Percentiles rank a stretch among this genome's conserved stretches.
These are phyloP conservation scores for Gyrodactylus salaris DNA, from an alignment of 1,140 invertebrate genomes.

Conservation along the genomic window DNA sequence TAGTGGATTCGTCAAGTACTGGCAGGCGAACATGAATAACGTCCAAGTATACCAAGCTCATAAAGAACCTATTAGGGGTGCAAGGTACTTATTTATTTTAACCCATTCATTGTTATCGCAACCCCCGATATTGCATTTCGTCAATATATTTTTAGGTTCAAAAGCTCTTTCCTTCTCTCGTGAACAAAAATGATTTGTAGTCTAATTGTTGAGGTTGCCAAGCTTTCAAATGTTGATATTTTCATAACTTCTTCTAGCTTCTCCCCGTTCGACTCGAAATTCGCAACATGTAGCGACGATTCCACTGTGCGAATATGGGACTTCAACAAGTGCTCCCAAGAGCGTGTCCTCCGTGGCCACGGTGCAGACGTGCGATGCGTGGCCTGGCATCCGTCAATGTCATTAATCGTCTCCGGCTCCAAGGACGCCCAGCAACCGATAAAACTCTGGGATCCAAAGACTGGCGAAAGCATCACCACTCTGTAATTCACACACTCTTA, in stretches of 20 bases:
- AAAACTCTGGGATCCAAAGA: conserved; percentile 94
- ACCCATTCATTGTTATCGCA: no score
- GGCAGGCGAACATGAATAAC: conserved; percentile 99
- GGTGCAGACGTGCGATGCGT: conserved; percentile 97
- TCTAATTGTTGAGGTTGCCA: background rate
- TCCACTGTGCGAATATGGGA: conserved; percentile 92
- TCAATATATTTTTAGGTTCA: no score
- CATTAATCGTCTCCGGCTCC: conserved; percentile 73
- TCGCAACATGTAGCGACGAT: conserved; percentile 93
- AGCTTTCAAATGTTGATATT: no score
- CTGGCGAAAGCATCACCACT: conserved; percentile 35
- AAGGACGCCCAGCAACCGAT: conserved; percentile 98
- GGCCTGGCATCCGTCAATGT: conserved; percentile 94
- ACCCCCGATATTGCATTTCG: no score
- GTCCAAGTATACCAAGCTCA: conserved; percentile 99
- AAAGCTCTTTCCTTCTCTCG: no score
- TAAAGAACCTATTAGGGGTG: conserved; percentile 87
- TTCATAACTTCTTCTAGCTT: conserved; percentile 33
- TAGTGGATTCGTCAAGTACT: conserved; percentile 92
- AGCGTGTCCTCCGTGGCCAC: conserved; percentile 64
- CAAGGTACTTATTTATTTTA: conserved; percentile 35
- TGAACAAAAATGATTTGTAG: background rate
- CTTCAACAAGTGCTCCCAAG: conserved; percentile 77
- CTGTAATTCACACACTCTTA: conserved; percentile 22
- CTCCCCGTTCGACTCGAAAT: conserved; percentile 85